Conservation (phyloP, 2,113 vertebrate genomes). For the Bettongia penicillata region DNA sequence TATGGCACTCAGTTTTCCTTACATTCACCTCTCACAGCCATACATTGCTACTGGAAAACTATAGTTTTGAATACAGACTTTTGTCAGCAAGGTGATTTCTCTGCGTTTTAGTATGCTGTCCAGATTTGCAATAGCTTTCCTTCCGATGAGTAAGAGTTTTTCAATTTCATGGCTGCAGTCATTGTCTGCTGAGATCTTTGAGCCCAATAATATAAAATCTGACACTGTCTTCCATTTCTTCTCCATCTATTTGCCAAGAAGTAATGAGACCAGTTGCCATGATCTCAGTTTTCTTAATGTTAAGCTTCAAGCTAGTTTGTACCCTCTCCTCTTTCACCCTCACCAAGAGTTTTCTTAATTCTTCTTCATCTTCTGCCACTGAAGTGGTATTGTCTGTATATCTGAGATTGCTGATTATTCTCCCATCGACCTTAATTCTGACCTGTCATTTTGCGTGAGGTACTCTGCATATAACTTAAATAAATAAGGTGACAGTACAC, state of each 20-base stretch:
- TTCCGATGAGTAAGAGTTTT: neutral
- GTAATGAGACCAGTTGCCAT: neutral
- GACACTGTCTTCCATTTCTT: neutral
- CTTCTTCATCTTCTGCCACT: neutral
- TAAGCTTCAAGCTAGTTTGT: neutral
- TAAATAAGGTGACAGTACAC: neutral
- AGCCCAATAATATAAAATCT: neutral
- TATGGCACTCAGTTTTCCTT: neutral
- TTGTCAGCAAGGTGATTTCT: neutral
- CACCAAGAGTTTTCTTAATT: neutral
- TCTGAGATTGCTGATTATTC: neutral
- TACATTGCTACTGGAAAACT: neutral
- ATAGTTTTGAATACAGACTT: neutral
- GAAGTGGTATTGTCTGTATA: neutral
- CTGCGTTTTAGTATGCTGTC: neutral
- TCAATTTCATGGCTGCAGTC: neutral
- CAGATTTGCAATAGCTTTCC: neutral
- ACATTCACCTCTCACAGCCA: neutral
- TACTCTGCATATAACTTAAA: neutral
- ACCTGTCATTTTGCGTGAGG: neutral
- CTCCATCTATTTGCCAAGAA: neutral
- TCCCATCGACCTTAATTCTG: neutral
- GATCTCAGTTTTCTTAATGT: neutral
- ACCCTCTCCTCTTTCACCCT: neutral
- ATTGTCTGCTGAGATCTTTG: neutral